Evolutionary conservation across 2,113 vertebrate genomes (phyloP), one percentile per base, ranked within the genome.

Genomic region (Motacilla alba): DNA sequence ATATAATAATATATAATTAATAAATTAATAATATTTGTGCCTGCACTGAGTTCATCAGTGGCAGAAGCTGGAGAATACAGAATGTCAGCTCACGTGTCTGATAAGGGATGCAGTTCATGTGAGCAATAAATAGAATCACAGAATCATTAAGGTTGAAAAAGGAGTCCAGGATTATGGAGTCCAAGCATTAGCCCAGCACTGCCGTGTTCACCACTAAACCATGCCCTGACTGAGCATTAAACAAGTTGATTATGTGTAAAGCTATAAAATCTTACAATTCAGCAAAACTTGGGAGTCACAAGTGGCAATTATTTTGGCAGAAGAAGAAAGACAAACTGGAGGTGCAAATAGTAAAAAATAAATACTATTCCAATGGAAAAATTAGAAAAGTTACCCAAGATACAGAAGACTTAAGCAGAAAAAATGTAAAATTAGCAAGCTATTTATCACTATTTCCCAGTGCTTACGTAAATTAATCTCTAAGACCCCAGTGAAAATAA

Each of bases 401-500:
- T 24, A 37, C 2, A 69, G 52, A 88, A 92, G 8, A 74, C 20
- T 30, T 49, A 31, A 33, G 24, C 7, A 77, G 35, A 59, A 73
- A 83, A 43, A 22, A 10, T 12, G 58, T 3, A 58, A 63, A 87
- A 74, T 33, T 21, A 41, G 9, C 3, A 37, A 58, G 20, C 1
- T 2, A 31, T 58, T 82, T 62, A 94, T 82, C 39, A 63, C 17
- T 80, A 35, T 68, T 92, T 95, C 73, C 26, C 83, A 83, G 26
- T 28, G 15, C 31, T 67, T 76, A 68, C 1, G 0, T 47, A 83
- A 83, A 93, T 60, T 39, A 83, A 68, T 55, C 23, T 18, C 1
- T 56, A 73, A 60, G 20, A 91, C 4, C 2, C 4, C 30, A 64
- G 26, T 55, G 83, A 76, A 72, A 90, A 44, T 46, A 58, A 46